These are phyloP conservation scores for Amyelois transitella DNA, from an alignment of 1,140 invertebrate species.

Conservation along the genomic window DNA sequence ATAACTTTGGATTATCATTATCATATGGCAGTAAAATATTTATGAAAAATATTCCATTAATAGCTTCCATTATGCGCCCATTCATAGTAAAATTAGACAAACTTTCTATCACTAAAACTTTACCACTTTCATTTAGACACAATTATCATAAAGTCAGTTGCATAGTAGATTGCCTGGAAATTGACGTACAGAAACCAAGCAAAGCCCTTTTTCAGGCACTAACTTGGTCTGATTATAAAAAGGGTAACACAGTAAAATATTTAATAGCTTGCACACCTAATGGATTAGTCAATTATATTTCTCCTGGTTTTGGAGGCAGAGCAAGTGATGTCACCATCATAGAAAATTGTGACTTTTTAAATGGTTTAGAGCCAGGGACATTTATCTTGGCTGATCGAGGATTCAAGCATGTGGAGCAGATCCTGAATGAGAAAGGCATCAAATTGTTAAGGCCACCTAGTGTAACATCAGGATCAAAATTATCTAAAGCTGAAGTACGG, in stretches of 20 bases:
- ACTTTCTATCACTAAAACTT: background rate
- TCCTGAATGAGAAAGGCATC: background rate
- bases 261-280: conserved; percentile 56
- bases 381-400: background rate
- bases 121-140: background rate
- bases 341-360: conserved; percentile 37
- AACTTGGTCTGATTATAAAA: conserved; percentile 50
- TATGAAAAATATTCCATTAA: conserved; percentile 2
- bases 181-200: conserved; percentile 7
- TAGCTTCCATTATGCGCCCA: background rate
- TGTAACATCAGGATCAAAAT: background rate
- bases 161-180: conserved; percentile 7
- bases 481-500: conserved; percentile 1
- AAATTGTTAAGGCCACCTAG: conserved; percentile 4
- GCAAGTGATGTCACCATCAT: conserved; percentile 42
- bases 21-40: conserved; percentile 5
- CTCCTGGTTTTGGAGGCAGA: conserved; percentile 51
- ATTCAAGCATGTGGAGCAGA: conserved; percentile 3
- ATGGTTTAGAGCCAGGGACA: background rate
- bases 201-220: conserved; percentile 24
- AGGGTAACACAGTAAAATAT: conserved; percentile 55
- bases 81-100: conserved; percentile 3
- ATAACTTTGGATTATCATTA: conserved; percentile 3
- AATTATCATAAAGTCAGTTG: conserved; percentile 5
- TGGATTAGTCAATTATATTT: conserved; percentile 61